Evolutionary conservation across 2,888 invertebrate genomes (phyloP).

Genomic region (Cephus spinipes): DNA sequence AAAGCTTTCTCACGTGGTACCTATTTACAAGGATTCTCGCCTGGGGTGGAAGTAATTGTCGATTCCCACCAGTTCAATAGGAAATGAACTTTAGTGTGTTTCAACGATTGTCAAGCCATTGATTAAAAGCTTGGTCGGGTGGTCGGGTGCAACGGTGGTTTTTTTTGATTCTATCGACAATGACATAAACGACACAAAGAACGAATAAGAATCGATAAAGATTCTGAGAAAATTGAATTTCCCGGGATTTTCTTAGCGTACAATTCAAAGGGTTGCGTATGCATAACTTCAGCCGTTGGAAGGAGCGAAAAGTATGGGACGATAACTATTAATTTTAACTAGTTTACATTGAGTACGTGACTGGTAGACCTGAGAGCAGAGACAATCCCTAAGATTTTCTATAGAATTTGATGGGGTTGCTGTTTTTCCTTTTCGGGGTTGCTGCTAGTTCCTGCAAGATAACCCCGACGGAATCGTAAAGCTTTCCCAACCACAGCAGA

Average conservation of each 20-base stretch:
- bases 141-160: background rate
- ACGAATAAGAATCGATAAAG: background rate
- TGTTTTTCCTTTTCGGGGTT: background rate
- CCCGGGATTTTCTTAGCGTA: background rate
- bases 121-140: background rate
- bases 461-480: background rate
- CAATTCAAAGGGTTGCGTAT: background rate
- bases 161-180: background rate
- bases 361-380: background rate
- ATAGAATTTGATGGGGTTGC: background rate
- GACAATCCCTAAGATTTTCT: background rate
- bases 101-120: background rate
- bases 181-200: background rate
- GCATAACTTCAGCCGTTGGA: background rate
- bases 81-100: background rate
- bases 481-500: background rate
- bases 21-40: background rate
- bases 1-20: background rate
- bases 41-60: background rate
- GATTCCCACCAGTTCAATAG: background rate
- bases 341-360: background rate
- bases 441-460: background rate
- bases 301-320: background rate
- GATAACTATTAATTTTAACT: background rate
- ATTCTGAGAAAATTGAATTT: background rate